Percentiles rank a stretch among this genome's conserved stretches.
phyloP scores from a whole-genome alignment of 23 tunicate genomes.

The Phallusia fumigata region DNA sequence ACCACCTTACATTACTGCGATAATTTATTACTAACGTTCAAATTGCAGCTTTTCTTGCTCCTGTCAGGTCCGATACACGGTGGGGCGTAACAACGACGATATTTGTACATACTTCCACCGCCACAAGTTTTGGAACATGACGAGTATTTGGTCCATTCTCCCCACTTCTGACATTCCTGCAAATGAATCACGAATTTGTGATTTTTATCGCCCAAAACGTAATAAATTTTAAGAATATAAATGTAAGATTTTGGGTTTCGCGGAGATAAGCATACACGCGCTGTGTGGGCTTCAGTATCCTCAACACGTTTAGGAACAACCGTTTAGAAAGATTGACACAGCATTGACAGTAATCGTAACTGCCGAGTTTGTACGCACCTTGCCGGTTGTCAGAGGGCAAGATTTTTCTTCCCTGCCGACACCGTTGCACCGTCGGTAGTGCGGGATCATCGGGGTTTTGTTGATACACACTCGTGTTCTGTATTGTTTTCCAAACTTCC shows the following conservation, averaged over 20 bases:
- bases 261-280: no score
- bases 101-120: not conserved
- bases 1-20: not conserved
- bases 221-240: no score
- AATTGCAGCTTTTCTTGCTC: not conserved
- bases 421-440: not conserved
- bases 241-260: no score
- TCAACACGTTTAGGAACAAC: no score
- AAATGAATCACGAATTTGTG: no score
- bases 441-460: not conserved
- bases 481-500: not conserved
- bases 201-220: no score
- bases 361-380: not conserved
- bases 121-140: not conserved
- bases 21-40: not conserved
- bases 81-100: not conserved
- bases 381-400: not conserved
- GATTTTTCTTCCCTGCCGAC: not conserved
- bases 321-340: no score
- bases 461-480: not conserved
- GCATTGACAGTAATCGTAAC: no score
- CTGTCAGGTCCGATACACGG: not conserved
- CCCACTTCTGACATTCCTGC: conserved; percentile 1
- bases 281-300: no score
- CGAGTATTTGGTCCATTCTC: not conserved